Base-by-base conservation (phyloP, 2,797 vertebrate genomes). In the Crossoptilon crossoptilon region DNA sequence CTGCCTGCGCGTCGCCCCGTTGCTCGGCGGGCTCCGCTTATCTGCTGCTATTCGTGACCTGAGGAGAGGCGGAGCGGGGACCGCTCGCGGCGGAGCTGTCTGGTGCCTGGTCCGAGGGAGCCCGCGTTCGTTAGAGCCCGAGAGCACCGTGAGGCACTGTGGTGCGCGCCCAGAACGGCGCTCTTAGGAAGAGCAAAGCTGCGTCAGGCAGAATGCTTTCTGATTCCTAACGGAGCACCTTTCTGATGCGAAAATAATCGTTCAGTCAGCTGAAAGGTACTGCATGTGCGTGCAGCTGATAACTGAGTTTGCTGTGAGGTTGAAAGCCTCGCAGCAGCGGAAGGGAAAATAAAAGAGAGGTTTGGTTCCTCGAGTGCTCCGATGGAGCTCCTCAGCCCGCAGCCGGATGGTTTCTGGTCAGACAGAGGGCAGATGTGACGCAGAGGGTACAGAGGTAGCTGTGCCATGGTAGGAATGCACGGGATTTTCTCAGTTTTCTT, bases 211-310 rank as follows among this genome's bases (percentile, higher is more conserved):
- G 74, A 75, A 22, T 24, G 23, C 29, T 87, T 67, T 11, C 33
- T 44, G 7, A 16, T 0, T 88, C 68, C 62, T 79, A 59, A 69
- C 53, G 23, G 63, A 79, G 73, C 46, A 84, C 71, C 68, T 88
- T 91, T 71, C 35, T 43, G 10, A 4, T 39, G 43, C 60, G 68
- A 56, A 92, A 91, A 31, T 18, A 68, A 21, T 67, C 58, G 67
- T 85, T 22, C 84, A 76, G 81, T 83, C 80, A 88, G 48, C 74
- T 60, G 85, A 70, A 82, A 88, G 63, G 68, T 23, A 33, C 39
- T 16, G 43, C 0, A 0, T 59, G 31, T 58, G 27, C 39, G 41
- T n/a, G 39, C 63, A 14, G 33, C 13, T 74, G 81, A 68, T 74
- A 80, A 31, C 22, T 7, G 19, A 39, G 78, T 68, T 93, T 14